phyloP scores from a whole-genome alignment of 2,113 vertebrate species.

The Misgurnus anguillicaudatus region DNA sequence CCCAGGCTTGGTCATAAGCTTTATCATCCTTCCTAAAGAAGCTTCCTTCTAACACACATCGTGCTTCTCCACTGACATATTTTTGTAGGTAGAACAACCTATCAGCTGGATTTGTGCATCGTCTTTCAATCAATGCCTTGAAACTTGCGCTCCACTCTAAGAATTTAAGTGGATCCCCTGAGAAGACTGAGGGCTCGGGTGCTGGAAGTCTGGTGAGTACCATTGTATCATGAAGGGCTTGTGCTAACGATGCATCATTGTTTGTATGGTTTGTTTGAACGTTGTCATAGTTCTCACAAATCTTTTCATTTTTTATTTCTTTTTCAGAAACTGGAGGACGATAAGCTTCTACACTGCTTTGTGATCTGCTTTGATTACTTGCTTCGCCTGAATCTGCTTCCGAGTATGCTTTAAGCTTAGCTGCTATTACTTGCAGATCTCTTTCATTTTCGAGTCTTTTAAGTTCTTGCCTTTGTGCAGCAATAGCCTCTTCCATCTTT shows the following conservation, averaged over 20 bases:
- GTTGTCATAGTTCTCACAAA: not conserved
- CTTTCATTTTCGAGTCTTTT: conserved; percentile 53
- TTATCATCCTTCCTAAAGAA: conserved; percentile 49
- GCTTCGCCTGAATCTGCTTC: conserved; percentile 25
- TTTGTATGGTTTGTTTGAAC: not conserved
- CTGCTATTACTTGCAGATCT: conserved; percentile 49
- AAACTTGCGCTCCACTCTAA: conserved; percentile 55
- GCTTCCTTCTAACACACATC: conserved; percentile 46
- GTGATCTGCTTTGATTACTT: conserved; percentile 6
- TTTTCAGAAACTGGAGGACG: not conserved
- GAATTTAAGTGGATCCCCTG: conserved; percentile 49
- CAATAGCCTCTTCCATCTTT: conserved; percentile 41
- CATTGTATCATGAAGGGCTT: conserved; percentile 50
- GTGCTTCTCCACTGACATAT: conserved; percentile 48
- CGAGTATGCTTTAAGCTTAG: conserved; percentile 51
- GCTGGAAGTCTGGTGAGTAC: conserved; percentile 51
- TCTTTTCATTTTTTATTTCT: not conserved
- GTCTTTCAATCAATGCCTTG: conserved; percentile 49
- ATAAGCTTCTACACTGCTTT: not conserved
- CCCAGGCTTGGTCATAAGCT: conserved; percentile 49
- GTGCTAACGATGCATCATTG: conserved; percentile 11
- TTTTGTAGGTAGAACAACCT: conserved; percentile 54
- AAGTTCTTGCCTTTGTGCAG: conserved; percentile 47
- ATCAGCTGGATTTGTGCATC: conserved; percentile 51
- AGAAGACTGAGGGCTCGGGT: conserved; percentile 50